These are phyloP conservation scores for Artemisiospiza belli DNA, from an alignment of 2,113 vertebrate genomes.

Conservation along the genomic window DNA sequence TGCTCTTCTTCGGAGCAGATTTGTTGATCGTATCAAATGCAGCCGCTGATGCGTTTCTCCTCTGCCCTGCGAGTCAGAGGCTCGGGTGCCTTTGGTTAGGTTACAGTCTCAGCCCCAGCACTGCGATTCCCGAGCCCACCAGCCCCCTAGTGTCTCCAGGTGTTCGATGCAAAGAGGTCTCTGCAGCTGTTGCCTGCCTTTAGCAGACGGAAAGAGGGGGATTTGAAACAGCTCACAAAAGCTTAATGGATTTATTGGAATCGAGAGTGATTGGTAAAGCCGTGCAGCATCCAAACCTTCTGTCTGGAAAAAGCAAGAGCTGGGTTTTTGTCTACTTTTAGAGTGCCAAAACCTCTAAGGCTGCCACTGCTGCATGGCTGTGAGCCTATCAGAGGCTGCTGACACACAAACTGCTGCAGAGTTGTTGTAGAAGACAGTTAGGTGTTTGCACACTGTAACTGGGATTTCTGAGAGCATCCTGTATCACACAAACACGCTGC, in stretches of 20 bases:
- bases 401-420: not conserved
- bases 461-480: constrained; percentile 17
- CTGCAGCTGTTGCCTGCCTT: not conserved
- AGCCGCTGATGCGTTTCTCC: not conserved
- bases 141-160: constrained; percentile 31
- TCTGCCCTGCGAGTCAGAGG: not conserved
- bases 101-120: not conserved
- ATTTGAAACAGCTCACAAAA: not conserved
- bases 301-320: not conserved
- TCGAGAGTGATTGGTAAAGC: not conserved
- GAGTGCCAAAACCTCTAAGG: accelerated
- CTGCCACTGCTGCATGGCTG: not conserved
- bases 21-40: constrained; percentile 17
- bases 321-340: not conserved
- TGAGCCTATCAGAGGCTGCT: not conserved
- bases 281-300: not conserved
- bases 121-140: not conserved
- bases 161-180: not conserved
- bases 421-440: not conserved
- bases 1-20: not conserved
- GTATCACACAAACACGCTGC: not conserved
- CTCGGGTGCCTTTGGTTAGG: not conserved
- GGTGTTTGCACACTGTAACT: not conserved
- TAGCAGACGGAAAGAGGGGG: not conserved
- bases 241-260: not conserved